A percentile compares a stretch with the other conserved stretches of the same genome.
Conservation (phyloP, 2,888 invertebrate genomes). For the Drosophila infuscata region DNA sequence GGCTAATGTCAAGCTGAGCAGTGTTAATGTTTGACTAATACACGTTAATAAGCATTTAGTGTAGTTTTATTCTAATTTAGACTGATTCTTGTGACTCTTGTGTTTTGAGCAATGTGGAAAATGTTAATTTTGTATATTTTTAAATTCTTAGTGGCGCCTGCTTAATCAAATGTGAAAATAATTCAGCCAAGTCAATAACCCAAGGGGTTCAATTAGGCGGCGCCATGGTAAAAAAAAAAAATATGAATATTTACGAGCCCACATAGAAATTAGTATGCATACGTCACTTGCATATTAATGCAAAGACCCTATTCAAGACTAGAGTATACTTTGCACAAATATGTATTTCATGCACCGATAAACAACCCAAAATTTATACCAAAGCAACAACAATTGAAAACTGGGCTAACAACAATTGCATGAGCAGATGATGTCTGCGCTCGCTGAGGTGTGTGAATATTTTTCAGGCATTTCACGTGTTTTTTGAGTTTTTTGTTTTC, state of each 20-base stretch:
- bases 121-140: neutral
- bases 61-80: neutral
- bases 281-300: conserved; percentile 22
- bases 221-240: conserved; percentile 15
- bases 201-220: conserved; percentile 23
- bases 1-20: conserved; percentile 37
- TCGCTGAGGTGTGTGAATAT: conserved; percentile 73
- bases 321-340: conserved; percentile 32
- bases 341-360: conserved; percentile 54
- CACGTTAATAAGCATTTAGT: conserved; percentile 7
- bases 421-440: conserved; percentile 57
- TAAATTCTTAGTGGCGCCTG: neutral
- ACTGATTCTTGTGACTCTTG: neutral
- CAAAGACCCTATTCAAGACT: conserved; percentile 2
- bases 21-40: conserved; percentile 9
- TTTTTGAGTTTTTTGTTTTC: conserved; percentile 18
- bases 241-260: conserved; percentile 16
- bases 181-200: conserved; percentile 24
- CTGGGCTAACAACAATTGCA: conserved; percentile 77
- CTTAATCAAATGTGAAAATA: conserved; percentile 7
- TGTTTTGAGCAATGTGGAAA: conserved; percentile 1
- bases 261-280: neutral
- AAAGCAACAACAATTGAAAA: conserved; percentile 53
- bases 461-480: conserved; percentile 66
- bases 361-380: conserved; percentile 23